These are phyloP conservation scores for Sebastes miniatus DNA, from an alignment of 2,797 vertebrate genomes.

Conservation along the genomic window DNA sequence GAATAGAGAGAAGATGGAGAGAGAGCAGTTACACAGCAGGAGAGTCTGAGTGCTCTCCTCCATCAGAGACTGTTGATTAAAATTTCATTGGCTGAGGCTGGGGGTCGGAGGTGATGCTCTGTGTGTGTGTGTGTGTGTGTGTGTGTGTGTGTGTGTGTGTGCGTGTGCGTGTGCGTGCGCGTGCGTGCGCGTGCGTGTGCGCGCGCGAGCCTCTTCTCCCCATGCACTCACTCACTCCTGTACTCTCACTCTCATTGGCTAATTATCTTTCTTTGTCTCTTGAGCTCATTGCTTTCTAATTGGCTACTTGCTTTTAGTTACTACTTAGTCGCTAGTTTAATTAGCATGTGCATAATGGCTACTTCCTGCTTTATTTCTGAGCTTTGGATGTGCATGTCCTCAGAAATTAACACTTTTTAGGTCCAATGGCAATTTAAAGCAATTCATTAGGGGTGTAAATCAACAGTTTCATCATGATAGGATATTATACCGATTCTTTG, in stretches of 20 bases:
- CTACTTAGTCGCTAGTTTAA: not conserved
- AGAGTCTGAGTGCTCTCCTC: conserved; percentile 80
- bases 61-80: conserved; percentile 81
- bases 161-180: conserved; percentile 26
- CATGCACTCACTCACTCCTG: conserved; percentile 39
- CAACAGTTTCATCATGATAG: too few species aligned
- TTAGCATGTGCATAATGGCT: not conserved
- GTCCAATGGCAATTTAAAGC: not conserved
- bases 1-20: conserved; percentile 7
- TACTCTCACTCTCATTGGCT: conserved; percentile 38
- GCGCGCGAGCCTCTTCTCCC: conserved; percentile 8
- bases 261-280: conserved; percentile 51
- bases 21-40: conserved; percentile 78
- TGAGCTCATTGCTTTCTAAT: conserved; percentile 35
- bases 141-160: conserved; percentile 3
- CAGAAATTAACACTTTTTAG: not conserved
- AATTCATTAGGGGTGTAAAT: too few species aligned
- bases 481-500: too few species aligned
- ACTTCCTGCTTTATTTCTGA: not conserved
- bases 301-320: not conserved
- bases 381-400: not conserved
- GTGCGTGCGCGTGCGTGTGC: not conserved
- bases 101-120: conserved; percentile 61
- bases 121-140: conserved; percentile 28
- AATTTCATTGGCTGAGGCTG: conserved; percentile 80